Evolutionary conservation across 2,888 invertebrate genomes (phyloP), one percentile per base, ranked within the genome.

Genomic region (Bellardia pandia): DNA sequence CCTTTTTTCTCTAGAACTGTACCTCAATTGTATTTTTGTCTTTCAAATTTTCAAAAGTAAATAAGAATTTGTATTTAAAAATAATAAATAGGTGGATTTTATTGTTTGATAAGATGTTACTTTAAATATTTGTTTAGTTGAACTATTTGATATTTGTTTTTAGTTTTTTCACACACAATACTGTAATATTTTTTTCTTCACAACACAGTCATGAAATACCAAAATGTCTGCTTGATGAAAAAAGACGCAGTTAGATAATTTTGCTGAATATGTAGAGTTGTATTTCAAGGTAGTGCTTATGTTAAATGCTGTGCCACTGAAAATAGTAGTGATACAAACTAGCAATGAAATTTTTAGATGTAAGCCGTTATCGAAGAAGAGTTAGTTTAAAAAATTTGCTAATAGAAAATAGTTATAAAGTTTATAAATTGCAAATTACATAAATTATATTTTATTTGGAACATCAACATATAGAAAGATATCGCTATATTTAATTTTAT

Each of bases 381-480:
- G 51, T 53, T 53, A 58, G 30, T 30, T 58, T 58, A 6, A 64
- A 64, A n/a, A 62, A 2, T 37, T 9, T 33, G 56, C 14, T 37
- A 56, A 71, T 23, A 1, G 58, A 42, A 42, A 42, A 42, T 42
- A 9, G 42, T 9, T 9, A 42, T 40, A 64, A 51, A 16, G 23
- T 23, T 23, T 23, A 23, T 23, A 23, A 23, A 23, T 23, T 23
- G 23, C 23, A 1, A 23, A 23, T 23, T 23, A 23, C 23, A 23
- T 23, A 23, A 23, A 72, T 74, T 45, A 51, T 42, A 48, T 69
- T 75, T 64, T 37, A 16, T 71, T 66, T 2, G 89, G 88, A 69
- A 82, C 40, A 87, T 92, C 92, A 30, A 92, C 86, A 78, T 88
- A 92, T 5, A 91, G 72, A 53, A 90, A 89, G 3, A 92, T 69